Evolutionary conservation across 2,888 invertebrate genomes (phyloP), one percentile per base, ranked within the genome.

Genomic region (Andricus curvator): DNA sequence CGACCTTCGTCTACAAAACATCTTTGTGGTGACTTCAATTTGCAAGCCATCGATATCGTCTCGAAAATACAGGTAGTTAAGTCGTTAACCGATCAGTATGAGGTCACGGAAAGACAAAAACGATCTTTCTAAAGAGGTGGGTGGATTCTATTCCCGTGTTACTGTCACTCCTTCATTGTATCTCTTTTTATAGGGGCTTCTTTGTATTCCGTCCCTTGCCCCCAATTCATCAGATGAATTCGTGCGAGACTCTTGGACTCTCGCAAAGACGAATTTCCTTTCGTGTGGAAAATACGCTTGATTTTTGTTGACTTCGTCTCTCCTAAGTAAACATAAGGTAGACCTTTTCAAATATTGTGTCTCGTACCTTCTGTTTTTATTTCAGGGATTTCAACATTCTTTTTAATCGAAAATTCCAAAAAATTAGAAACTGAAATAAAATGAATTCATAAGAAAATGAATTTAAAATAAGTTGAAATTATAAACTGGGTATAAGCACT

Each of bases 211-310:
- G 20, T 48, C 29, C 48, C 70, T 51, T 70, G 51, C 20, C 48
- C 48, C 20, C 48, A 70, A 70, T 70, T 70, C 70, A 48, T 70
- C 70, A 70, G 51, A 70, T 70, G 51, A 48, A 48, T 51, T 70
- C 70, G 48, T 29, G 48, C 70, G 51, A 70, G 22, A 9, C 48
- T 70, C 70, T 70, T 70, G 70, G 51, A 70, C 70, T 51, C 48
- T 25, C 44, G 13, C 20, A 17, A 29, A 70, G 70, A 70, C 48
- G 51, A 51, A 70, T 51, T 68, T 48, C 48, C 29, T 25, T 70
- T 20, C 48, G 68, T 48, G 44, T 25, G 13, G 48, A 48, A 68
- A 68, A 68, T 68, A 22, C 68, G 48, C 51, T 68, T 70, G 70
- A 70, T 70, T 70, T 70, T 70, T 48, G 51, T 70, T 70, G 70